Base-by-base conservation (phyloP, 1,140 invertebrate genomes). In the Papilio dardanus region DNA sequence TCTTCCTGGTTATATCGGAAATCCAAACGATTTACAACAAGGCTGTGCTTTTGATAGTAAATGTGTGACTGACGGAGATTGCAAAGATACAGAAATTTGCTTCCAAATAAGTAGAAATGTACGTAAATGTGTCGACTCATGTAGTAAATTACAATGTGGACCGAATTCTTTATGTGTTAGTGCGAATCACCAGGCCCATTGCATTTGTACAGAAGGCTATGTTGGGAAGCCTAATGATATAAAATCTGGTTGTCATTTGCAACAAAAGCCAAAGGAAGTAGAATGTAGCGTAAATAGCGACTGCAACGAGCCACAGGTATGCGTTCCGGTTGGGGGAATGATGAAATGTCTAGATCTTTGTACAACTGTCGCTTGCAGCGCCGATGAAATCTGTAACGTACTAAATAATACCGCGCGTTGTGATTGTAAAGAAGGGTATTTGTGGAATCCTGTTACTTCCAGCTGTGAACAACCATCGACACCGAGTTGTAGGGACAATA, bases 101-200 rank as follows among this genome's bases (percentile, higher is more conserved):
- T 97, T 98, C 91, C 97, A 97, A 93, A 85, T 97, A 46, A 95
- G 96, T 33, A 96, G 96, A 92, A 96, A 96, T 8, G 85, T 95
- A 3, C 94, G 97, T 46, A 97, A 97, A 88, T 98, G 97, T 90
- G 95, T 98, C 1, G 97, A 98, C 84, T 97, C 96, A 3, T 98
- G 97, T 84, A 96, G 95, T 74, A 97, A 97, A 91, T 94, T 97
- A 10, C 97, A 98, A 83, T 98, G 98, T 88, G 98, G 98, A 14
- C 97, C 97, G 1, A 98, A 98, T 89, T 97, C 97, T 3, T 89
- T 98, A 1, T 99, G 98, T 85, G 94, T 98, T 0, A 95, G 96
- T 24, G 95, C 97, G 74, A 96, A 97, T 83, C 97, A 98, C 88
- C 94, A 96, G 50, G 97, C 97, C 1, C 95, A 96, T 10, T 99